These are phyloP conservation scores for Neosilurus hyrtlii DNA, from an alignment of 2,797 vertebrate species.

Conservation along the genomic window DNA sequence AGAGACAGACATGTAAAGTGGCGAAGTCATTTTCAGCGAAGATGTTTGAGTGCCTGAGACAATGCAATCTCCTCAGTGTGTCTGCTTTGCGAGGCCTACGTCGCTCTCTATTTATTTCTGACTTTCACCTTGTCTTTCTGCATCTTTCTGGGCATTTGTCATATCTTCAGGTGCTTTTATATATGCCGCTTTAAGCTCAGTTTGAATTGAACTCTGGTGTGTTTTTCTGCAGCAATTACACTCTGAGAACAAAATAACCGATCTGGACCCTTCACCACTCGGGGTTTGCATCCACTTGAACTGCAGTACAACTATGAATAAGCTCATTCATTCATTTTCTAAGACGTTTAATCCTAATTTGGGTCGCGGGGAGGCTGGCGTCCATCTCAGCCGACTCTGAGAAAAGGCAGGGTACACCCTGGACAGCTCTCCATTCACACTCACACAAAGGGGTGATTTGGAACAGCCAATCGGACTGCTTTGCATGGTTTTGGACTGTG, in stretches of 20 bases:
- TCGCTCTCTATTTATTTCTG: slow-evolving; percentile 2
- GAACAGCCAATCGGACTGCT: too few species aligned
- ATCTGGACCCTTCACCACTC: neutral
- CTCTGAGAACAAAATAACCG: neutral
- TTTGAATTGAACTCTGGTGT: neutral
- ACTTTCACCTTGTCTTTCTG: slow-evolving; percentile 16
- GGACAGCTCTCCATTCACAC: too few species aligned
- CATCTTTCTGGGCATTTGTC: slow-evolving; percentile 18
- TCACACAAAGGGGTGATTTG: too few species aligned
- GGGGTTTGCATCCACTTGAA: neutral
- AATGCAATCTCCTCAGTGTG: neutral
- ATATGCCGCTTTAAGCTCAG: neutral
- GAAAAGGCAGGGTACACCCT: too few species aligned
- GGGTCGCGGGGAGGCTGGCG: too few species aligned
- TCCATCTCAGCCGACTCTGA: too few species aligned
- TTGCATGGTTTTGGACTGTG: too few species aligned
- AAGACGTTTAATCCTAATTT: too few species aligned
- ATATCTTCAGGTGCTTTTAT: neutral
- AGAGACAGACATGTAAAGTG: neutral
- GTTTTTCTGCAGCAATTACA: neutral
- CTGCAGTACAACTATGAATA: neutral
- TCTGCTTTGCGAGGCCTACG: neutral
- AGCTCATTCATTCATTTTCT: too few species aligned
- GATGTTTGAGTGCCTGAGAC: neutral
- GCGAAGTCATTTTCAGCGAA: neutral